These are phyloP conservation scores for Corythornis cristatus DNA, from an alignment of 2,113 vertebrate genomes.

Conservation along the genomic window DNA sequence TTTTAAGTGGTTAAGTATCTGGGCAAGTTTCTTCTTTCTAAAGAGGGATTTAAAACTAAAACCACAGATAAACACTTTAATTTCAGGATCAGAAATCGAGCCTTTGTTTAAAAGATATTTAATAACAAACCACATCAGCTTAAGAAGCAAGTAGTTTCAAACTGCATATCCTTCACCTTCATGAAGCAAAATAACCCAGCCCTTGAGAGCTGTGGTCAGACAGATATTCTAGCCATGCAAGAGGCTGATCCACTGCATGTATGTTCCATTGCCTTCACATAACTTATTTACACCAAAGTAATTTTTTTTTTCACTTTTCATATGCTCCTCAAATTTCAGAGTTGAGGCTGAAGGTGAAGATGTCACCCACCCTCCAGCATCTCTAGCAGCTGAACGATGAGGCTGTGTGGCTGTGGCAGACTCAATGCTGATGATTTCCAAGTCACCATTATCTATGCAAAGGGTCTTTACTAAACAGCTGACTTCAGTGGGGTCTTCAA, in stretches of 20 bases:
- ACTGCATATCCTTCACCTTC: background rate
- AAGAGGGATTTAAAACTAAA: background rate
- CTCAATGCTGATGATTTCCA: rapidly evolving
- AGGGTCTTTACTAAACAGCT: background rate
- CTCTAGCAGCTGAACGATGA: background rate
- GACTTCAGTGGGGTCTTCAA: background rate
- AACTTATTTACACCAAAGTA: background rate
- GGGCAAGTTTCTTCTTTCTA: background rate
- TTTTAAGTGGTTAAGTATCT: background rate
- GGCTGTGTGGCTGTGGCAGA: background rate
- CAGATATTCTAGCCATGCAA: background rate
- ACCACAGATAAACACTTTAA: background rate
- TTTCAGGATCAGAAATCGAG: background rate
- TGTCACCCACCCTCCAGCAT: background rate
- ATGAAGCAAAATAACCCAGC: background rate
- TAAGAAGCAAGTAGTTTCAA: background rate
- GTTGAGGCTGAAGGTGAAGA: background rate
- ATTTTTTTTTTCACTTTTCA: background rate
- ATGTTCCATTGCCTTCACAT: background rate
- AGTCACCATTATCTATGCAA: background rate
- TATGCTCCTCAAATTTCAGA: background rate
- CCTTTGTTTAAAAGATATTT: background rate
- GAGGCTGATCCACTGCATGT: background rate
- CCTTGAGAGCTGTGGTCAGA: background rate
- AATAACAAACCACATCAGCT: background rate